Percentiles rank a stretch among this genome's conserved stretches.
These are phyloP conservation scores for Petromus typicus DNA, from an alignment of 2,113 vertebrate species.

Conservation along the genomic window DNA sequence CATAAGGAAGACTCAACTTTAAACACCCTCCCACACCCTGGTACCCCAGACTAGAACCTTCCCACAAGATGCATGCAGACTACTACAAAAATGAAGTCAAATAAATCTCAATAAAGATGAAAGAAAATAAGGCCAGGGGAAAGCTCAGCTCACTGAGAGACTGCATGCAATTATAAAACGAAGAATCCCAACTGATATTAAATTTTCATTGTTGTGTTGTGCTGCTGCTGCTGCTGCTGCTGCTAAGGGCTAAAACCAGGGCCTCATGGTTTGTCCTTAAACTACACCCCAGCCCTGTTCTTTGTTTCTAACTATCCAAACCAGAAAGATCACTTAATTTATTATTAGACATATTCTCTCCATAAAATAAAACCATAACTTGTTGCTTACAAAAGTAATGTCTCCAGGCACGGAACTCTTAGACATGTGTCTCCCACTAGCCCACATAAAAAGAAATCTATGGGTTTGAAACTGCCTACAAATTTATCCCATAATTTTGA, in stretches of 20 bases:
- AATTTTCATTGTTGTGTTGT: background rate
- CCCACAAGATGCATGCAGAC: background rate
- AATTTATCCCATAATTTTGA: slow-evolving; percentile 5
- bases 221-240: background rate
- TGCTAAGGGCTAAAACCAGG: background rate
- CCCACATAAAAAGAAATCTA: slow-evolving; percentile 27
- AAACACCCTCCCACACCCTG: background rate
- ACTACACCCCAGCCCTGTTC: background rate
- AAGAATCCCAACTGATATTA: background rate
- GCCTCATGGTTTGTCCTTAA: background rate
- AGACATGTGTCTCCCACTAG: background rate
- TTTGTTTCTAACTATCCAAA: background rate
- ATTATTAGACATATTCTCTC: background rate
- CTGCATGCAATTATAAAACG: background rate
- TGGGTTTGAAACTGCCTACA: slow-evolving; percentile 21
- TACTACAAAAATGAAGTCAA: background rate
- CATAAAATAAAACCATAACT: slow-evolving; percentile 1
- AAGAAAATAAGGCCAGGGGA: background rate
- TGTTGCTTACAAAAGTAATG: background rate
- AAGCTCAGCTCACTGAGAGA: background rate
- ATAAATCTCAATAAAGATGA: background rate
- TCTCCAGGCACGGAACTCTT: slow-evolving; percentile 30
- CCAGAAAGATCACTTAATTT: background rate
- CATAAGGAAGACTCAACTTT: background rate
- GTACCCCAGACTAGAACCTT: background rate